Evolutionary conservation across 2,797 vertebrate species (phyloP).

Genomic region (Pelobates cultripes): DNA sequence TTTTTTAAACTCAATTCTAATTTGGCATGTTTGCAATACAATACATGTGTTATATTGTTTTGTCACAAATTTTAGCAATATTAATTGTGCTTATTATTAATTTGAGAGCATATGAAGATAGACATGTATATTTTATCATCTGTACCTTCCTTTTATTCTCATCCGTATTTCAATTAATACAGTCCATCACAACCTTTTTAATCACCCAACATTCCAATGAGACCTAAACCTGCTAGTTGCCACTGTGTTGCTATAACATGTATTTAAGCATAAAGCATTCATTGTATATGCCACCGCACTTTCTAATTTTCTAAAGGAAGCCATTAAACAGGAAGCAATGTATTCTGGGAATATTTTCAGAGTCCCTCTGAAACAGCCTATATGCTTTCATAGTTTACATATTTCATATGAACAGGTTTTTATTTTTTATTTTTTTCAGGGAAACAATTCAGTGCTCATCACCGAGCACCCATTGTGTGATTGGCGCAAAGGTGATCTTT

Average conservation of each 20-base stretch:
- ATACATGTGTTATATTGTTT: not conserved
- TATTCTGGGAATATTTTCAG: not conserved
- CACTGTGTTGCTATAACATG: not conserved
- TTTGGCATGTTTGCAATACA: not conserved
- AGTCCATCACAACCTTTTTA: not conserved
- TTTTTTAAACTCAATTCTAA: no score
- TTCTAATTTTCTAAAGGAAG: not conserved
- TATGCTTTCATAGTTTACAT: not conserved
- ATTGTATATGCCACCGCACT: not conserved
- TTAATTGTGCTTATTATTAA: not conserved
- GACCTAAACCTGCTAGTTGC: not conserved
- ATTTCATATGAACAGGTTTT: not conserved
- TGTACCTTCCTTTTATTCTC: not conserved
- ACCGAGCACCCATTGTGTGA: conserved; percentile 3
- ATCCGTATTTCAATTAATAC: not conserved
- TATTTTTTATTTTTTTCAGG: not conserved
- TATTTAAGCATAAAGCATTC: not conserved
- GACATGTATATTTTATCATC: not conserved
- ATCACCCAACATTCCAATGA: not conserved
- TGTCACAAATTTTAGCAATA: not conserved
- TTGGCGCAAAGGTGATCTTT: conserved; percentile 17
- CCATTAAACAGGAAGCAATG: not conserved
- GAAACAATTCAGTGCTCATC: not conserved
- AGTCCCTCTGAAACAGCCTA: not conserved
- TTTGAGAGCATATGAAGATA: not conserved